Evolutionary conservation across 2,797 vertebrate species (phyloP), one percentile per base, ranked within the genome.

Genomic region (Cossypha niveicapilla): DNA sequence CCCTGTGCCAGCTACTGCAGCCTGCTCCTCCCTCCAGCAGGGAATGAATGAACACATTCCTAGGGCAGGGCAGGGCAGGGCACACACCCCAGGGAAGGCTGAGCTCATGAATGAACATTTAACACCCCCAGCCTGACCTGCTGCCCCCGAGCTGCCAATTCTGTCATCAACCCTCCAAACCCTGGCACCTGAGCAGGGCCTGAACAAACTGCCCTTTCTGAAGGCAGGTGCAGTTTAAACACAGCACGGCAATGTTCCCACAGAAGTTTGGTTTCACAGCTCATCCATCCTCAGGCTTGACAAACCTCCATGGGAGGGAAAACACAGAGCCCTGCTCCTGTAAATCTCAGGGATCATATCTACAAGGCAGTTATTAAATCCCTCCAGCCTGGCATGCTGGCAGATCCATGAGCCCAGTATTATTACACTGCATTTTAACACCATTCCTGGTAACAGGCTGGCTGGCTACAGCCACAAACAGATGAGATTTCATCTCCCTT

Each of bases 71-170:
- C 57, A 27, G 57, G 56, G 57, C 57, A 51, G 78, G 14, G 34
- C n/a, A 10, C 23, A 5, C 56, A 5, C 1, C 18, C 5, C 1
- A 1, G 25, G 53, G 12, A 34, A 34, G 61, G 60, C 50, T 24
- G 30, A 80, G 57, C 37, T 44, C 1, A 65, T 19, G 30, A 77
- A 94, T 19, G n/a, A 67, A 41, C 21, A 21, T 5, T 79, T 11
- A 27, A 53, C 73, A 56, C 13, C 6, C 10, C 6, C 8, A 72
- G 66, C 41, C 58, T 28, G 30, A 34, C 67, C 45, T 11, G 30
- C 54, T 85, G 18, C 54, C 73, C 48, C 17, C 1, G 2, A 65
- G 63, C 74, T 88, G 90, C 45, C 75, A 90, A 6, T 22, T 44
- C 66, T 53, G 54, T 22, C 91, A 78, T 4, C 63, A 63, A 18